Evolutionary conservation across 2,888 invertebrate genomes (phyloP).

Genomic region (Noctua fimbriata): DNA sequence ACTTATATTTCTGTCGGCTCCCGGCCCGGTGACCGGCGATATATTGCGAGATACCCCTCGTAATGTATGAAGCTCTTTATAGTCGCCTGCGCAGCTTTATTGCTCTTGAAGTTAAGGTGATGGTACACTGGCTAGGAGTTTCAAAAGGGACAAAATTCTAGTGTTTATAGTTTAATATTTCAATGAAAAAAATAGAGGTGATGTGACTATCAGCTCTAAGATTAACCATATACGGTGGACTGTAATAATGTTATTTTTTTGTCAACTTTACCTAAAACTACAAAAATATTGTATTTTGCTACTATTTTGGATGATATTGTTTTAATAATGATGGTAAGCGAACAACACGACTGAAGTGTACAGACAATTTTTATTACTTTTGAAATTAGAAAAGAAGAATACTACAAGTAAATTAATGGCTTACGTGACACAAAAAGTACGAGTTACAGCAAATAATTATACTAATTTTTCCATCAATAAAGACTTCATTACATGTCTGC

Average conservation of each 20-base stretch:
- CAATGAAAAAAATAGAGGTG: neutral
- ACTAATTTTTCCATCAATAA: constrained; percentile 39
- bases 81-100: constrained; percentile 75
- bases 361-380: neutral
- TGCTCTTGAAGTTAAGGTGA: constrained; percentile 65
- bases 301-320: neutral
- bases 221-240: too few relatives aligned
- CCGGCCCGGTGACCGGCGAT: constrained; percentile 66
- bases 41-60: constrained; percentile 70
- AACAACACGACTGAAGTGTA: neutral
- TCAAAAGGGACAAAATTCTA: neutral
- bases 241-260: neutral
- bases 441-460: constrained; percentile 24
- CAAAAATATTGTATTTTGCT: neutral
- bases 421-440: constrained; percentile 22
- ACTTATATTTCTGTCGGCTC: constrained; percentile 73
- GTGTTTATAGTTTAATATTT: neutral
- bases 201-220: too few relatives aligned
- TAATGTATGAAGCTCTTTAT: constrained; percentile 76
- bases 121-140: constrained; percentile 39
- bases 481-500: constrained; percentile 33
- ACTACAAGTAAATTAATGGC: constrained; percentile 5
- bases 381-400: neutral
- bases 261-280: neutral
- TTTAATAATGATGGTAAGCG: neutral